Conservation (phyloP, 2,888 invertebrate species). For the Xylota sylvarum region DNA sequence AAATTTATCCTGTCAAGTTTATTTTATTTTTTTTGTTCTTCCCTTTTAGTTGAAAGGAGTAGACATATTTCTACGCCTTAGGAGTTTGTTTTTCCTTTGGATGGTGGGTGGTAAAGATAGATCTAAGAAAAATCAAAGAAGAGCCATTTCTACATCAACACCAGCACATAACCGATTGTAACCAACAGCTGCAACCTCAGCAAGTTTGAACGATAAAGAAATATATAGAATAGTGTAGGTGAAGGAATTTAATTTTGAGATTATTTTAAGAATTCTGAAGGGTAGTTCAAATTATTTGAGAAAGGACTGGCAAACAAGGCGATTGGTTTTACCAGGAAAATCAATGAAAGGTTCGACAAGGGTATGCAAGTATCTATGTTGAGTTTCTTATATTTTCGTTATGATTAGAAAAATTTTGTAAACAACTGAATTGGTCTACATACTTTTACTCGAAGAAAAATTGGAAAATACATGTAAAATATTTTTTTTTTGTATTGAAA, state of each 20-base stretch:
- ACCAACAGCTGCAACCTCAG: neutral
- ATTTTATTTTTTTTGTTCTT: neutral
- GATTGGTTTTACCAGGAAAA: no score
- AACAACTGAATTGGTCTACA: no score
- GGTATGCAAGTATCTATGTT: no score
- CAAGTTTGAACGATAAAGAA: neutral
- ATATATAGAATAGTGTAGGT: neutral
- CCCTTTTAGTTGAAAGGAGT: slow-evolving; percentile 7
- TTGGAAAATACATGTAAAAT: no score
- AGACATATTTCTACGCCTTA: neutral
- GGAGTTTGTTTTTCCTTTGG: slow-evolving; percentile 4
- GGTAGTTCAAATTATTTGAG: no score
- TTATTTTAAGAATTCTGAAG: neutral
- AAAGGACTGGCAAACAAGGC: no score
- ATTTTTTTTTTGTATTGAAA: no score
- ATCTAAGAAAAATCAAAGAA: neutral
- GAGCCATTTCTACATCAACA: neutral
- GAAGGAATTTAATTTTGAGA: neutral
- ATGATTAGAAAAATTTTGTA: no score
- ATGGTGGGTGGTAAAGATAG: neutral
- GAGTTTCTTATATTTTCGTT: no score
- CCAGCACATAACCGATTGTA: neutral
- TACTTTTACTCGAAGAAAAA: no score
- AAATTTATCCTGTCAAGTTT: slow-evolving; percentile 16
- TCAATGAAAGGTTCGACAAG: no score